Evolutionary conservation across 2,113 vertebrate species (phyloP), one percentile per base, ranked within the genome.

Genomic region (Beaufortia kweichowensis): DNA sequence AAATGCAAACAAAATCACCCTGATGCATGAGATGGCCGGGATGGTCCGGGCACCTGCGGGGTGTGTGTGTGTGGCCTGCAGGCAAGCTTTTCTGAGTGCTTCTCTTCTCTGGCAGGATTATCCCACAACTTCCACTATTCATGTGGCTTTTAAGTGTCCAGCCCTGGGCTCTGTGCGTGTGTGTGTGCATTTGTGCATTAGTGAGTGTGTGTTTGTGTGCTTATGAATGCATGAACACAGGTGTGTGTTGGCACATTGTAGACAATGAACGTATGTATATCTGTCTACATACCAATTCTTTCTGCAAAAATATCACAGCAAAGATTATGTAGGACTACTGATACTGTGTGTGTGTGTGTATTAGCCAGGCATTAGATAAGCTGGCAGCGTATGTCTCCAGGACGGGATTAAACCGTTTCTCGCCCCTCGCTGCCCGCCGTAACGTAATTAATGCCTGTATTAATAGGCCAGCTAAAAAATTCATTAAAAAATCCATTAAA

Each of bases 401-500:
- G 97, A 96, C 93, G 96, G 96, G 97, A 99, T 98, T 99, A 98
- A 93, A 95, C 93, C 93, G 94, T 50, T 46, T 55, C 71, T 63
- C 77, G 28, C 68, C 68, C 50, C 67, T 76, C 94, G 93, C 84
- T 95, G 92, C 93, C 94, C 67, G 59, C 71, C 73, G 26, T 78
- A 75, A 75, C 94, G 95, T 96, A 97, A 98, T 98, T 99, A 98
- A 99, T 98, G 96, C 95, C 95, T 97, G 98, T 99, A 98, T 98
- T 98, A 98, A 98, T 98, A 98, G 97, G 94, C 92, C 94, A 95
- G 94, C 97, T 98, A 97, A 98, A 97, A 98, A 99, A 98, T 97
- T 98, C 97, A 98, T 98, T 98, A 98, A 99, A 99, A 99, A 98
- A 98, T 98, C 96, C 95, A 98, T 99, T 98, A 98, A 99, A 99